Conservation (phyloP, 2,888 invertebrate species). For the Pemphredon lugubris region DNA sequence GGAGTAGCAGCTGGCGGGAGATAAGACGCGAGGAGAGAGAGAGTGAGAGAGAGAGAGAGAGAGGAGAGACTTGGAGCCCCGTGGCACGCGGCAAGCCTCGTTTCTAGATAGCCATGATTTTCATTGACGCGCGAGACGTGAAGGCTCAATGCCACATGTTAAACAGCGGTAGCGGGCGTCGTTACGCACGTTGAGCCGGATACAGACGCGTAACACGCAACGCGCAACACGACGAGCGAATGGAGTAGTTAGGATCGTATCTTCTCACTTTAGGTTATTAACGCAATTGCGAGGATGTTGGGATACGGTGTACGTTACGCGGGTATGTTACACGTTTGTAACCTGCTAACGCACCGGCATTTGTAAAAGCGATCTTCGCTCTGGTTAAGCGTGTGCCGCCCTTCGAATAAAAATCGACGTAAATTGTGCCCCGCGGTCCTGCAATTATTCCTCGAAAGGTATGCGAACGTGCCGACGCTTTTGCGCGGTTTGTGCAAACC, state of each 20-base stretch:
- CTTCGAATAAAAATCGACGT: constrained; percentile 1
- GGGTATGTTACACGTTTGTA: no score
- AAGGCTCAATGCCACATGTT: constrained; percentile 60
- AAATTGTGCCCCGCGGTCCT: constrained; percentile 4
- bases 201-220: no score
- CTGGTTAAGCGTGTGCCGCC: not conserved
- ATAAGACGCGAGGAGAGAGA: constrained; percentile 2
- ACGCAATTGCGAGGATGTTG: no score
- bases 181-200: not conserved
- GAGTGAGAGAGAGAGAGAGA: not conserved
- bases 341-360: no score
- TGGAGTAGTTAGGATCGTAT: no score
- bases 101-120: constrained; percentile 21
- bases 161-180: constrained; percentile 40
- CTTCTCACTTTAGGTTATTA: not conserved
- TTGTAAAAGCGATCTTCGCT: no score
- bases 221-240: not conserved
- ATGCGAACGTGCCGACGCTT: not conserved
- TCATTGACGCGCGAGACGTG: constrained; percentile 57
- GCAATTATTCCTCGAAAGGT: constrained; percentile 9
- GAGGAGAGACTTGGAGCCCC: constrained; percentile 1
- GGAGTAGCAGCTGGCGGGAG: not conserved
- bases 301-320: no score
- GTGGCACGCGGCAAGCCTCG: not conserved
- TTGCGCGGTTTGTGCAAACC: constrained; percentile 1